Conservation (phyloP, 2,113 vertebrate species). For the Oxyura jamaicensis region DNA sequence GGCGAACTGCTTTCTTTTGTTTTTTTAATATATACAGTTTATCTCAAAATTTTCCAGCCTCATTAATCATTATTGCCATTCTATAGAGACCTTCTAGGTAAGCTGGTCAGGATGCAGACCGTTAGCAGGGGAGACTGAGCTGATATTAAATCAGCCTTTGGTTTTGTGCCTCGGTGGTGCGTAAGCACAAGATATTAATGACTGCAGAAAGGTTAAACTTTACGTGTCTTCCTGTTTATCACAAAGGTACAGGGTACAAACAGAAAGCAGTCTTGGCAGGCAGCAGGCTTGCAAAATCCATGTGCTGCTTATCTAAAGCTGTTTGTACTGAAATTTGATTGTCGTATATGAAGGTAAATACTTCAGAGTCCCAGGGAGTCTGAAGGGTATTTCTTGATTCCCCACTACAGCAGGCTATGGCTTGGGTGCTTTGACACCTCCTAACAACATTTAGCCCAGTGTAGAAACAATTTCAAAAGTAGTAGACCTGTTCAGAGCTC, state of each 20-base stretch:
- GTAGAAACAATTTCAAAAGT: not conserved
- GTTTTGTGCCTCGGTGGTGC: conserved; percentile 16
- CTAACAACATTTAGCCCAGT: not conserved
- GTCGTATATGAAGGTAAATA: conserved; percentile 1
- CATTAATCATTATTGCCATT: not conserved
- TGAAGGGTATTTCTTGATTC: not conserved
- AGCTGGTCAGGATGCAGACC: not conserved
- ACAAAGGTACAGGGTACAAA: conserved; percentile 58
- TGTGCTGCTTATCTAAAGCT: conserved; percentile 42
- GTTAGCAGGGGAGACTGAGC: not conserved
- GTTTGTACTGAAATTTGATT: conserved; percentile 47
- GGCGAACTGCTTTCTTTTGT: not conserved
- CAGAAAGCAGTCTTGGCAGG: conserved; percentile 60
- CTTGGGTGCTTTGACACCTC: not conserved
- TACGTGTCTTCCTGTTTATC: conserved; percentile 68
- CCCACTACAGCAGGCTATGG: not conserved
- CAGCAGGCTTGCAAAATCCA: conserved; percentile 34
- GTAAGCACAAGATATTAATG: conserved; percentile 32
- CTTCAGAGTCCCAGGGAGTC: not conserved
- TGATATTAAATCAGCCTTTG: not conserved
- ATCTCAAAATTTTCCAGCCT: not conserved
- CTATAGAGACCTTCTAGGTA: not conserved
- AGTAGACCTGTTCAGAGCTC: not conserved
- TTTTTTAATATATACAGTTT: not conserved
- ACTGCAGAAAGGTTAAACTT: conserved; percentile 66